phyloP scores from a whole-genome alignment of 2,113 vertebrate species.

The Petrocephalus microphthalmus region DNA sequence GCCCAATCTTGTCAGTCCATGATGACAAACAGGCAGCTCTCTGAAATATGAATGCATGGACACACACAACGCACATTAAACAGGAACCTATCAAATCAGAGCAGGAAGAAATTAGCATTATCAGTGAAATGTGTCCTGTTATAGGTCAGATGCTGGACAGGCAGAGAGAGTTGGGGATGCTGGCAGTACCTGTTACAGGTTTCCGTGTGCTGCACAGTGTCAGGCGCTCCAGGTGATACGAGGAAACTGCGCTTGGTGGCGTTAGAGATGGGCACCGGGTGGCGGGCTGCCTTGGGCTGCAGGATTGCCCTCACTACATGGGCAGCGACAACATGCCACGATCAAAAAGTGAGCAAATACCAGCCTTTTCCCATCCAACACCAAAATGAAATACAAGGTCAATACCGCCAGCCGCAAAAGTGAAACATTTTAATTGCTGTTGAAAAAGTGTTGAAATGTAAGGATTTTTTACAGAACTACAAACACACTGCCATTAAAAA shows the following conservation, averaged over 20 bases:
- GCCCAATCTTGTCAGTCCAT: not conserved
- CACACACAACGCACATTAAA: not conserved
- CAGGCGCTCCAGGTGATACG: conserved; percentile 59
- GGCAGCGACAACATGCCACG: not conserved
- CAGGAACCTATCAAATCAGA: not conserved
- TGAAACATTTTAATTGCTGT: not conserved
- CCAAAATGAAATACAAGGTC: not conserved
- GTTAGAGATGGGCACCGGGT: conserved; percentile 72
- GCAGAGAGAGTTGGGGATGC: conserved; percentile 70
- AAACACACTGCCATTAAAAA: not conserved
- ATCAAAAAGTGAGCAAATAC: not conserved
- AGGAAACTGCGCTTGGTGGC: conserved; percentile 80
- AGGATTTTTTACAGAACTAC: not conserved
- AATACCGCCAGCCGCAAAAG: not conserved
- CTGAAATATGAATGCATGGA: not conserved
- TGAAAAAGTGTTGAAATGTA: not conserved
- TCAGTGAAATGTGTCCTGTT: not conserved
- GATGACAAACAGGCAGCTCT: not conserved
- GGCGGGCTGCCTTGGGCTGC: conserved; percentile 72
- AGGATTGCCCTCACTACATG: conserved; percentile 67
- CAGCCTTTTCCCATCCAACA: not conserved
- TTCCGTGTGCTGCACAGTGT: conserved; percentile 54
- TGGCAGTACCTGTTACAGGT: conserved; percentile 74
- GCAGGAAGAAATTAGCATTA: not conserved
- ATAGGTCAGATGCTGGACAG: not conserved